phyloP scores from a whole-genome alignment of 1,140 invertebrate species.

The Vollenhovia emeryi region DNA sequence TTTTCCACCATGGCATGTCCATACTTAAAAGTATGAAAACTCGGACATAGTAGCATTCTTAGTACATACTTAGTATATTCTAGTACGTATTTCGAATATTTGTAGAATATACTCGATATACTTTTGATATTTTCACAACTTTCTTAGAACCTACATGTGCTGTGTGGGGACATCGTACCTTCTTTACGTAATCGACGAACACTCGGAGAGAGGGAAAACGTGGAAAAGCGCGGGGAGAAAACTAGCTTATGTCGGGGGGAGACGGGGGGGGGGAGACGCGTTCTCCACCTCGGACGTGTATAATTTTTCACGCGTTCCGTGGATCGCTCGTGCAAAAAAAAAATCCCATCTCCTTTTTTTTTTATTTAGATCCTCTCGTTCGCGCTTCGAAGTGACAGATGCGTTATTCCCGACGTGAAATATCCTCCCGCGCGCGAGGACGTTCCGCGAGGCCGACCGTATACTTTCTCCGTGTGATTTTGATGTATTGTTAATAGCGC shows the following conservation, averaged over 20 bases:
- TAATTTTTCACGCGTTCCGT: conserved; percentile 37
- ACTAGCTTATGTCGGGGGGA: conserved; percentile 2
- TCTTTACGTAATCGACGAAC: no score
- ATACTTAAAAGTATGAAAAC: no score
- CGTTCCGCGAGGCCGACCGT: no score
- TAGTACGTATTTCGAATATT: no score
- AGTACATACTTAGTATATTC: no score
- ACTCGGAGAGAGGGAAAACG: no score
- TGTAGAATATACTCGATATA: no score
- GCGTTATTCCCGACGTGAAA: conserved; percentile 24
- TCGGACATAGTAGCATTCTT: no score
- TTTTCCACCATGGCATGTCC: no score
- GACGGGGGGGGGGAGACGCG: neutral
- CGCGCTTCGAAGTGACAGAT: neutral
- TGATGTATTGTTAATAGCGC: conserved; percentile 38
- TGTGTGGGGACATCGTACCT: no score
- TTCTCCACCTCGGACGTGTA: neutral
- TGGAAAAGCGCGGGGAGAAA: conserved; percentile 6
- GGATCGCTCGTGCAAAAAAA: neutral
- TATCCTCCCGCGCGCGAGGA: conserved; percentile 9
- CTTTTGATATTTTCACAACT: no score
- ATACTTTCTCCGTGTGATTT: neutral
- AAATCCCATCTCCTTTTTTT: neutral
- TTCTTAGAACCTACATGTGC: no score
- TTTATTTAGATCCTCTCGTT: conserved; percentile 22